phyloP scores from a whole-genome alignment of 2,888 invertebrate genomes.

The Sinopyrophorus schimmeli region DNA sequence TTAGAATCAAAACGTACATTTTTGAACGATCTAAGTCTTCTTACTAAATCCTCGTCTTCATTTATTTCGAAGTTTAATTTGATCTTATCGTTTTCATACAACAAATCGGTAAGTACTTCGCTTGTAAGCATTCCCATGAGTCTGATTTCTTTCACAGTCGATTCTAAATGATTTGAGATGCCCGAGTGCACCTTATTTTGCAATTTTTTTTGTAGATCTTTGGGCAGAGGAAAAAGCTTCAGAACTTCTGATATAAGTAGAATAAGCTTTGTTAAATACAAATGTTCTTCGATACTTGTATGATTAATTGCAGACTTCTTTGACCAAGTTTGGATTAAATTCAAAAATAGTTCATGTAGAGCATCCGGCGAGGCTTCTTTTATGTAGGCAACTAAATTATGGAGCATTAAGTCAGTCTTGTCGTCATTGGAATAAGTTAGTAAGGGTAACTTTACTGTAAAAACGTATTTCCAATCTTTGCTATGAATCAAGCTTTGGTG shows the following conservation, averaged over 20 bases:
- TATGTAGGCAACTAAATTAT: constrained; percentile 67
- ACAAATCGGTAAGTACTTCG: too few species aligned
- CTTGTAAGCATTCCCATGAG: constrained; percentile 75
- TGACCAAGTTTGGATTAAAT: constrained; percentile 69
- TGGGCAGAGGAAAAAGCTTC: too few species aligned
- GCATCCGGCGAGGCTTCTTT: constrained; percentile 48
- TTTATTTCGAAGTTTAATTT: too few species aligned
- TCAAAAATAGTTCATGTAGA: constrained; percentile 57
- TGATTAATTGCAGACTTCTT: constrained; percentile 66
- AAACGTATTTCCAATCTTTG: constrained; percentile 68
- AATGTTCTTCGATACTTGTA: constrained; percentile 69
- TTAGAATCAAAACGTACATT: too few species aligned
- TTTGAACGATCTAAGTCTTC: too few species aligned
- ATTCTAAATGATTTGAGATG: constrained; percentile 70
- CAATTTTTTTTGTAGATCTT: constrained; percentile 50
- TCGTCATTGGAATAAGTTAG: constrained; percentile 58
- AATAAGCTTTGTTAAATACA: constrained; percentile 70
- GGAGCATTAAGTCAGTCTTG: constrained; percentile 57
- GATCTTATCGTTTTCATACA: too few species aligned
- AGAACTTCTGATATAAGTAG: constrained; percentile 58
- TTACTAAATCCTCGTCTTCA: too few species aligned
- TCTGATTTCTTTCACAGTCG: constrained; percentile 62
- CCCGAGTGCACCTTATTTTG: constrained; percentile 65
- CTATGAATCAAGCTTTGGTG: constrained; percentile 58
- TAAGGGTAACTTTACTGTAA: constrained; percentile 65